Percentiles rank a stretch among this genome's conserved stretches.
phyloP scores from a whole-genome alignment of 2,113 vertebrate genomes.

The Nasalis larvatus region DNA sequence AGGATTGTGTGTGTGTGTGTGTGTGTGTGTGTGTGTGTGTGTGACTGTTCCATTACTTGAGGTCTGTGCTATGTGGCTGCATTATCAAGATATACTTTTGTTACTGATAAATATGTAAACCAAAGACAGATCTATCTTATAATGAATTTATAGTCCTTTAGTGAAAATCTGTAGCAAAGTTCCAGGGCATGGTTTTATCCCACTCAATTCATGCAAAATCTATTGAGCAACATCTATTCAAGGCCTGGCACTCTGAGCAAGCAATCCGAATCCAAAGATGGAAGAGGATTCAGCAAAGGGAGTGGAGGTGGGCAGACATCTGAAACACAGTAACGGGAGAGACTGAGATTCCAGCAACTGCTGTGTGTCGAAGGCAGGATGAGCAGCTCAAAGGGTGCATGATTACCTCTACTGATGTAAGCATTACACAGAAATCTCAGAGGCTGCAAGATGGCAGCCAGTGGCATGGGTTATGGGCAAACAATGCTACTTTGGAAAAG shows the following conservation, averaged over 20 bases:
- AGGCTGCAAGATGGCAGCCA: neutral
- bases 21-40: neutral
- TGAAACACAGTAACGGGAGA: neutral
- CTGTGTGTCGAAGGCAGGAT: neutral
- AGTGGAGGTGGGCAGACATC: neutral
- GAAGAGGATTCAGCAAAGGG: neutral
- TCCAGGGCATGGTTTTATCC: neutral
- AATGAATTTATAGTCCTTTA: neutral
- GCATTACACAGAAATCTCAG: neutral
- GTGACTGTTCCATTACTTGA: neutral
- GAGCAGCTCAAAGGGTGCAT: fast-evolving
- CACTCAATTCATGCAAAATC: neutral
- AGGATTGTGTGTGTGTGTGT: neutral
- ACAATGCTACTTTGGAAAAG: neutral
- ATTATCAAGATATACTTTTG: neutral
- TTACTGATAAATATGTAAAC: neutral
- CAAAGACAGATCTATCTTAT: neutral
- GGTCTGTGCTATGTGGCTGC: neutral
- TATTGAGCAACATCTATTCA: neutral
- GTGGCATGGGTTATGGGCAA: neutral
- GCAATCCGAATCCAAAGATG: neutral
- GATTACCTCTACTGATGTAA: neutral
- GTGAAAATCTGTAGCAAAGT: neutral
- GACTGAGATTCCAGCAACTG: neutral
- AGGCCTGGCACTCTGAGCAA: neutral